Percentiles rank a stretch among this genome's conserved stretches.
Evolutionary conservation across 30 jellyfish, hydroid and myxozoan species (phyloP).

Genomic region (Clytia hemisphaerica): DNA sequence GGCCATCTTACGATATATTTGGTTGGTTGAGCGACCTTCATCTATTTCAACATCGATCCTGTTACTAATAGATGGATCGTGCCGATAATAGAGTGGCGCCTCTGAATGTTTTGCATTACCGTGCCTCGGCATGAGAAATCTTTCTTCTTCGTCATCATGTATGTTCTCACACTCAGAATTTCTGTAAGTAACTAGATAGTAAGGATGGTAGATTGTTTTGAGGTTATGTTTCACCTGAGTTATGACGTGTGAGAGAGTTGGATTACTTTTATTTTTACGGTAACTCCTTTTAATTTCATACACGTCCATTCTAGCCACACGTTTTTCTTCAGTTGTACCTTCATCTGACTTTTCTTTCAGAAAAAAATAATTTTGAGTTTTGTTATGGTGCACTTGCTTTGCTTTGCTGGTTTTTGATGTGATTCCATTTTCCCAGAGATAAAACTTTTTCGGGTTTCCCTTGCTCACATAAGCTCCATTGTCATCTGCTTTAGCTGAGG

Average conservation of each 20-base stretch:
- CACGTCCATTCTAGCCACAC: background rate
- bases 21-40: background rate
- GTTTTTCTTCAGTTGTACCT: background rate
- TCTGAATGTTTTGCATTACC: background rate
- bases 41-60: background rate
- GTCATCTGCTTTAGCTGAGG: conserved; percentile 5
- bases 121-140: background rate
- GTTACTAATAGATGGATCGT: background rate
- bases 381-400: too few species aligned
- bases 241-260: background rate
- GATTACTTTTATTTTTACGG: background rate
- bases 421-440: background rate
- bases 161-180: too few species aligned
- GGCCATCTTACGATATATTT: background rate
- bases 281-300: conserved; percentile 4
- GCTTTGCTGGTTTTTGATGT: background rate
- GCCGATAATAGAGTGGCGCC: background rate
- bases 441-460: background rate
- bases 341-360: background rate
- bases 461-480: conserved; percentile 17
- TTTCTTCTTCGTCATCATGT: too few species aligned
- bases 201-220: too few species aligned
- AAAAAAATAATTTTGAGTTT: too few species aligned
- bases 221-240: background rate
- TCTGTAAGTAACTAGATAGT: too few species aligned